Evolutionary conservation across 1,140 invertebrate genomes (phyloP).

Genomic region (Scaptomyza montana): DNA sequence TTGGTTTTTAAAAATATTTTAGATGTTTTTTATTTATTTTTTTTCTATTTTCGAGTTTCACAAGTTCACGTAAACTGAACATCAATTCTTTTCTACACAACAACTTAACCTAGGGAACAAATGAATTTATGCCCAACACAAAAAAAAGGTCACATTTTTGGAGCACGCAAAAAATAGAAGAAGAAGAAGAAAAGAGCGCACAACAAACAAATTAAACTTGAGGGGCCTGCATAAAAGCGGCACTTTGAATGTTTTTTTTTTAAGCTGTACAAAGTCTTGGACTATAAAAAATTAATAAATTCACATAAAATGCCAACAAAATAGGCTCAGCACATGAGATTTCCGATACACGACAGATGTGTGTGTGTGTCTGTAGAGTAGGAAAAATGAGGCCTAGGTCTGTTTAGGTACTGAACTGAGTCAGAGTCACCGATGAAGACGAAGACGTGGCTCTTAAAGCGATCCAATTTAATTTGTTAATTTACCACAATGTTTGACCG

Average conservation of each 20-base stretch:
- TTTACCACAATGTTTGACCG: conserved; percentile 68
- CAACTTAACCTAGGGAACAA: neutral
- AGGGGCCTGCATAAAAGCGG: conserved; percentile 49
- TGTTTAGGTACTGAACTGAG: conserved; percentile 11
- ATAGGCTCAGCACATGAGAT: conserved; percentile 65
- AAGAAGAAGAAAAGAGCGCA: too few species aligned
- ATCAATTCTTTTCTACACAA: neutral
- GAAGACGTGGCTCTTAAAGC: conserved; percentile 20
- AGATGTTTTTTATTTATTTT: too few species aligned
- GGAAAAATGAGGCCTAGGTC: neutral
- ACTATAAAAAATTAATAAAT: conserved; percentile 79
- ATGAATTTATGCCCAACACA: neutral
- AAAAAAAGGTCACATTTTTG: conserved; percentile 30
- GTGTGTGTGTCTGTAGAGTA: neutral
- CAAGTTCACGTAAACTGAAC: neutral
- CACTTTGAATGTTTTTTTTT: conserved; percentile 59
- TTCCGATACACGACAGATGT: conserved; percentile 45
- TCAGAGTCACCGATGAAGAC: conserved; percentile 1
- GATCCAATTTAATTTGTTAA: conserved; percentile 72
- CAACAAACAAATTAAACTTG: conserved; percentile 42
- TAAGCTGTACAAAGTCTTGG: conserved; percentile 66
- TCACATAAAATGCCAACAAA: conserved; percentile 58
- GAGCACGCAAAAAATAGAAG: conserved; percentile 28
- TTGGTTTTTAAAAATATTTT: too few species aligned
- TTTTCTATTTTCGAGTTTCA: too few species aligned